Percentiles rank a stretch among this genome's conserved stretches.
Evolutionary conservation across 2,888 invertebrate genomes (phyloP).

Genomic region (Pterobdella sp.): DNA sequence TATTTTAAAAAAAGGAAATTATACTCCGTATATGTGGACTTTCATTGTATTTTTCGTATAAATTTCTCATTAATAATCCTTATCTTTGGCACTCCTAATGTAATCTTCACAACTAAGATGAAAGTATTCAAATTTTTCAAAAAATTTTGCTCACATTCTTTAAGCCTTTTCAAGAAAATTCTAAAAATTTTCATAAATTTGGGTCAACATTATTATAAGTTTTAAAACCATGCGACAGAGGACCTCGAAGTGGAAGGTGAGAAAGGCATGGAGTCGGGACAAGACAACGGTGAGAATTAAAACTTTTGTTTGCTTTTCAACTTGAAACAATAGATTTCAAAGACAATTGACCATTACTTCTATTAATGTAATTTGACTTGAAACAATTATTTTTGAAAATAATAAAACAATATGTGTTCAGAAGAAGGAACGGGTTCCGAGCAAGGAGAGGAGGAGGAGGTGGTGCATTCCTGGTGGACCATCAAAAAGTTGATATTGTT

Average conservation of each 20-base stretch:
- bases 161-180: no score
- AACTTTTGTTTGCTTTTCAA: slow-evolving; percentile 1
- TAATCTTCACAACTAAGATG: no score
- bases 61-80: no score
- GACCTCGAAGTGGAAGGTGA: slow-evolving; percentile 32
- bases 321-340: not conserved
- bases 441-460: slow-evolving; percentile 21
- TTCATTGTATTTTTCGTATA: no score
- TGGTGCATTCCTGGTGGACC: slow-evolving; percentile 26
- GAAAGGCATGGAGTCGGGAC: slow-evolving; percentile 20
- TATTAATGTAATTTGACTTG: not conserved
- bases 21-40: no score
- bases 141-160: no score
- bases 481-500: slow-evolving; percentile 15
- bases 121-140: no score
- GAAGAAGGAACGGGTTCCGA: slow-evolving; percentile 23
- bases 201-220: no score
- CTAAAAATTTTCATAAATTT: no score
- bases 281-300: slow-evolving; percentile 20
- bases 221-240: slow-evolving; percentile 18
- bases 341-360: not conserved
- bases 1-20: no score
- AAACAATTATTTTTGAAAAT: not conserved
- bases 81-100: no score
- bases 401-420: not conserved